Conservation (phyloP, 2,113 vertebrate genomes). For the Brachypteracias leptosomus region DNA sequence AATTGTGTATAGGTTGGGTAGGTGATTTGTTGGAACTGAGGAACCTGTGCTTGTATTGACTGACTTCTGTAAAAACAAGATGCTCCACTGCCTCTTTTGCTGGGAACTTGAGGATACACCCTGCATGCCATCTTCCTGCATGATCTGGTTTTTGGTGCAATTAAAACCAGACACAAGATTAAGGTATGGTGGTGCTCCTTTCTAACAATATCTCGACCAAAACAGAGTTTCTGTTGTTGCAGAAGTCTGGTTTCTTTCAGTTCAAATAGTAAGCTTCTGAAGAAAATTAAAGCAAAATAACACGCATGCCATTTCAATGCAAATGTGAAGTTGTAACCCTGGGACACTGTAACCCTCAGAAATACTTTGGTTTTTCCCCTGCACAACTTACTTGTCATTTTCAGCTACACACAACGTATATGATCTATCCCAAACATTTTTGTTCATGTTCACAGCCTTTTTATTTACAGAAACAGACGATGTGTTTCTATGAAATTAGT, state of each 20-base stretch:
- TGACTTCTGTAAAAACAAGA: neutral
- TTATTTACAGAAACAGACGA: neutral
- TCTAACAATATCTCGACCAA: neutral
- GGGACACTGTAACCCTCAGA: neutral
- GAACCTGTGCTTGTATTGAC: neutral
- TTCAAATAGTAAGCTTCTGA: neutral
- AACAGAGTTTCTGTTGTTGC: neutral
- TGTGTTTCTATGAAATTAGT: neutral
- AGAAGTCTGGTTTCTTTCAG: neutral
- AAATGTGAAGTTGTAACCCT: neutral
- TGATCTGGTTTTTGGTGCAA: neutral
- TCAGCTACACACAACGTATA: accelerated
- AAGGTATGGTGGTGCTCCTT: neutral
- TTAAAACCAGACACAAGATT: neutral
- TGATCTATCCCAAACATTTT: neutral
- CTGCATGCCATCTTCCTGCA: neutral
- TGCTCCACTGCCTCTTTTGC: neutral
- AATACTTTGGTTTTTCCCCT: neutral
- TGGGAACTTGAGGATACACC: neutral
- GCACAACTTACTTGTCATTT: neutral
- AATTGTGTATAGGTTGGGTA: neutral
- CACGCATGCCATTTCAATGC: accelerated
- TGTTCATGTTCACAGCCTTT: neutral
- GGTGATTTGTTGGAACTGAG: neutral
- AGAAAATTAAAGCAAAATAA: neutral